Evolutionary conservation across 2,888 invertebrate species (phyloP).

Genomic region (Pheosia gnoma): DNA sequence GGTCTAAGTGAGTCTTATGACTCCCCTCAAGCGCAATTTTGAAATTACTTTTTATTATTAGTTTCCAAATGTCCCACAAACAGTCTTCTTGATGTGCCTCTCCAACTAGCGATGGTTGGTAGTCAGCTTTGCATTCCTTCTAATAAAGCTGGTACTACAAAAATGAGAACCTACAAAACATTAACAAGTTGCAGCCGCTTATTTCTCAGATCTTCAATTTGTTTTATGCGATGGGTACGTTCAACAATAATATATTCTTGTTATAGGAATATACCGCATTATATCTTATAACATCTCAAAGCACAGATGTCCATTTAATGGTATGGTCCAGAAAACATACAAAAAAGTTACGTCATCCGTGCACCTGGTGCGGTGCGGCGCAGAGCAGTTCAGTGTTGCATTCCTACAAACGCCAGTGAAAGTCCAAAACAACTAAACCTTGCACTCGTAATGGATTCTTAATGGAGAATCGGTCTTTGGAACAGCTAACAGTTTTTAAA

Average conservation of each 20-base stretch:
- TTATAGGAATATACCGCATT: too few species aligned
- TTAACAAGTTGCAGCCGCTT: too few species aligned
- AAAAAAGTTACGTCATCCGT: not conserved
- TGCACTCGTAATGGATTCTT: constrained; percentile 9
- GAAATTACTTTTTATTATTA: constrained; percentile 1
- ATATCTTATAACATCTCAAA: not conserved
- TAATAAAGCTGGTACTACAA: too few species aligned
- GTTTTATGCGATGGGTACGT: too few species aligned
- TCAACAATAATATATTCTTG: too few species aligned
- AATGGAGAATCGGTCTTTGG: constrained; percentile 8
- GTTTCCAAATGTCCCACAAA: too few species aligned
- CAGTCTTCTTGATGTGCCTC: too few species aligned
- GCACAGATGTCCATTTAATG: not conserved
- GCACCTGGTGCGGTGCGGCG: constrained; percentile 1
- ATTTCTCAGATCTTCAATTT: too few species aligned
- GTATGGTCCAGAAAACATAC: not conserved
- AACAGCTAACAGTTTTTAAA: constrained; percentile 1
- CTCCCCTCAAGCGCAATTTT: not conserved
- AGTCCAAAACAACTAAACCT: not conserved
- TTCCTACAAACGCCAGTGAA: not conserved
- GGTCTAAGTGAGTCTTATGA: not conserved
- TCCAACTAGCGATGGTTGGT: too few species aligned
- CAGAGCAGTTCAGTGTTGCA: not conserved
- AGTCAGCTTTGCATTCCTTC: too few species aligned
- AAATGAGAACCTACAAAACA: too few species aligned